Conservation (phyloP, 2,113 vertebrate species). For the Synchiropus splendidus region DNA sequence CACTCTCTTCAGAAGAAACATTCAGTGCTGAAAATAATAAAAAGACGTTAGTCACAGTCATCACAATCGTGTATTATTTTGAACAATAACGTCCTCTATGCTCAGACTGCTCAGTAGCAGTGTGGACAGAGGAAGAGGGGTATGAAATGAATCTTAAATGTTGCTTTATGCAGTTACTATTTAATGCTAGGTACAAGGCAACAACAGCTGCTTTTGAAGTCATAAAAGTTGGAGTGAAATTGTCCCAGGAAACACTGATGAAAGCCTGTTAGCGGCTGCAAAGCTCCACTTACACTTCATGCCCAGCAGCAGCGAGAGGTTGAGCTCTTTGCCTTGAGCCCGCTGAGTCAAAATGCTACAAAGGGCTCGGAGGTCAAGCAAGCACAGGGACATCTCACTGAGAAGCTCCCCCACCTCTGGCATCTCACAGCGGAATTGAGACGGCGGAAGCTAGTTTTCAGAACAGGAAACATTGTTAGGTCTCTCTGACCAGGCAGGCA, state of each 20-base stretch:
- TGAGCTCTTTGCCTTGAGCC: conserved; percentile 90
- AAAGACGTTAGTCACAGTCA: background rate
- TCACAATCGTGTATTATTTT: background rate
- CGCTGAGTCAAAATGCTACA: conserved; percentile 86
- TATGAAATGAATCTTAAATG: too few relatives aligned
- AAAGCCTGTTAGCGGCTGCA: background rate
- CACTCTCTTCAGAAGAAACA: conserved; percentile 75
- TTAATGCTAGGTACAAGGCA: background rate
- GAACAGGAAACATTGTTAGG: too few relatives aligned
- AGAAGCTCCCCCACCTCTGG: conserved; percentile 74
- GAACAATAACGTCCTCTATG: background rate
- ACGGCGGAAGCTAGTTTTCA: conserved; percentile 18
- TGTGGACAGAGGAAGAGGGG: background rate
- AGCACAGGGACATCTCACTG: conserved; percentile 88
- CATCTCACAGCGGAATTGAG: conserved; percentile 47
- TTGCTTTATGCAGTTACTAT: background rate
- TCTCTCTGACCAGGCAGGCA: too few relatives aligned
- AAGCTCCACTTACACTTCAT: conserved; percentile 78
- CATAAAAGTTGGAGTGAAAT: background rate
- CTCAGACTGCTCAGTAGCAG: background rate
- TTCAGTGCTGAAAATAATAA: conserved; percentile 65
- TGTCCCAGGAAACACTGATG: background rate
- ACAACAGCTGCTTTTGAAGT: too few relatives aligned
- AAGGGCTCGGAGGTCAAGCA: conserved; percentile 86
- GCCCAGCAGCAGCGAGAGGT: conserved; percentile 85